Base-by-base conservation (phyloP, 2,113 vertebrate species). In the Podocnemis expansa region DNA sequence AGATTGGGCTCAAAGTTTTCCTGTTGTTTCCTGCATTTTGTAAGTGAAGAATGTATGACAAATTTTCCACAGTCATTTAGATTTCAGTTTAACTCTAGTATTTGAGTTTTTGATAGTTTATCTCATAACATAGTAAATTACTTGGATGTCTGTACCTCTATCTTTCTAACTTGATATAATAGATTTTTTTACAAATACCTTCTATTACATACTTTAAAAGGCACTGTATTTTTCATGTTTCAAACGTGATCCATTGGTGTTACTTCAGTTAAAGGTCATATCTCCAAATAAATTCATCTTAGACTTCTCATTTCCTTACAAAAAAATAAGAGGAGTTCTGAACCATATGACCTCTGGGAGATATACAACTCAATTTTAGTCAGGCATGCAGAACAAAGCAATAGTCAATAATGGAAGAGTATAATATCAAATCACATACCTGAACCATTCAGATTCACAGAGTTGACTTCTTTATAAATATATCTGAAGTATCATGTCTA, bases 111-210 rank as follows among this genome's bases (percentile, higher is more conserved):
- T 79, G 78, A 31, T 49, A 52, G 27, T 12, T 10, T 19, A 34
- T 1, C 60, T 80, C 5, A 0, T 3, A 10, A 10, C n/a, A 25
- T 1, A 0, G 5, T 9, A 1, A 1, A 1, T 0, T 47, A 22
- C 2, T 43, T 16, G 12, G 43, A 85, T n/a, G 38, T 0, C 1
- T 2, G 17, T 0, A 1, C 12, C 5, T 14, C 7, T 8, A 79
- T 76, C 41, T n/a, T 5, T 10, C 0, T 2, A 80, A 17, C 3
- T 79, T 45, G 31, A 24, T 34, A 41, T 7, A 21, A 6, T 60
- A 34, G 58, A 3, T 52, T 63, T 84, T 63, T 31, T 3, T 22
- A 1, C 27, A 24, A 43, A 45, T 9, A 34, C 2, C 7, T 31
- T 3, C 70, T 22, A 54, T 79, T 0, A 4, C 10, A 13, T 41